Conservation (phyloP, 1,140 invertebrate species). For the Physella acuta region DNA sequence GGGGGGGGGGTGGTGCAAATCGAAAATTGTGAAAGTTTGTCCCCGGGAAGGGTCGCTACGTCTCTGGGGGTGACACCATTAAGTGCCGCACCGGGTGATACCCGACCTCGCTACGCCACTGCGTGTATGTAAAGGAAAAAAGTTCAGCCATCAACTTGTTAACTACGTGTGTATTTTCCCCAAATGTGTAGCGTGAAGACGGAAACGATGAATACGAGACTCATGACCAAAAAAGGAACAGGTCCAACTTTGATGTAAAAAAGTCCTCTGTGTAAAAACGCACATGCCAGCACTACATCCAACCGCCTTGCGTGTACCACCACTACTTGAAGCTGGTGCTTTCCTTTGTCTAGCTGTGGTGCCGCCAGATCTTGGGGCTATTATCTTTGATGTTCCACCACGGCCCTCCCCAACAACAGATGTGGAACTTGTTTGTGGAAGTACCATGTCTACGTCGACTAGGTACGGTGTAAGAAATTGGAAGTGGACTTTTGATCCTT, state of each 20-base stretch:
- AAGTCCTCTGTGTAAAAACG: constrained; percentile 99
- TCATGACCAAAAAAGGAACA: constrained; percentile 98
- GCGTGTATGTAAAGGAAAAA: too few relatives aligned
- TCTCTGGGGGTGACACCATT: too few relatives aligned
- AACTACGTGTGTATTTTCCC: constrained; percentile 98
- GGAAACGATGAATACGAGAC: constrained; percentile 96
- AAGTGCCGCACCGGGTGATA: too few relatives aligned
- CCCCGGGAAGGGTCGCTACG: too few relatives aligned
- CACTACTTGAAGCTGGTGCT: constrained; percentile 68
- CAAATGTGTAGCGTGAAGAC: constrained; percentile 99
- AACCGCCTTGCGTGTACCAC: constrained; percentile 70
- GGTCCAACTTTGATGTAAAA: constrained; percentile 99
- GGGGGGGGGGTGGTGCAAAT: too few relatives aligned
- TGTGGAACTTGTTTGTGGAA: constrained; percentile 89
- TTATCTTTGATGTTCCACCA: constrained; percentile 74
- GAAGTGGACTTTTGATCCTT: too few relatives aligned
- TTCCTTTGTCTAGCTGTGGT: constrained; percentile 79
- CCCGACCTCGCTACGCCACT: too few relatives aligned
- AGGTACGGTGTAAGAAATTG: too few relatives aligned
- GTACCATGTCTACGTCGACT: too few relatives aligned
- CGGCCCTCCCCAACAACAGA: constrained; percentile 82
- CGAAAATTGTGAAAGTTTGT: too few relatives aligned
- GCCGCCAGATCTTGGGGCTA: constrained; percentile 71
- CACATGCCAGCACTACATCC: constrained; percentile 95
- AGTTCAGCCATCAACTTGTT: too few relatives aligned